phyloP scores from a whole-genome alignment of 2,888 invertebrate species.

The Clusia tigrina region DNA sequence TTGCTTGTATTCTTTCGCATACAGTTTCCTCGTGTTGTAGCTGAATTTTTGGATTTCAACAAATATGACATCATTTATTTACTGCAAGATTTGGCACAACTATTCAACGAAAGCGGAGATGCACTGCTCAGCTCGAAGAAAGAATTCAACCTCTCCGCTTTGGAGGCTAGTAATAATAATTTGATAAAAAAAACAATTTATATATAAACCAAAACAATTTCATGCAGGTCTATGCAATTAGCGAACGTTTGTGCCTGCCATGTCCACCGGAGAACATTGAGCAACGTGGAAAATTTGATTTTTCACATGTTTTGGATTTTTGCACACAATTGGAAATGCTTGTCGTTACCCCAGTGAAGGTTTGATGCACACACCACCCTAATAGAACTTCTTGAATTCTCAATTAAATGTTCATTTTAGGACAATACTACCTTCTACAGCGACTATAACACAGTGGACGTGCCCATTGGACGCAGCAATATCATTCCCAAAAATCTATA shows the following conservation, averaged over 20 bases:
- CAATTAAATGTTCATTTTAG: conserved; percentile 14
- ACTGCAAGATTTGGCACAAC: conserved; percentile 78
- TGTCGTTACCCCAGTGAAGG: conserved; percentile 60
- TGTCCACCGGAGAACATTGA: conserved; percentile 82
- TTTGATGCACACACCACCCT: conserved; percentile 26
- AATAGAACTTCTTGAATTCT: neutral
- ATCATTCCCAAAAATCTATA: conserved; percentile 80
- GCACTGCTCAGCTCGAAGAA: conserved; percentile 69
- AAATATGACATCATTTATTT: conserved; percentile 89
- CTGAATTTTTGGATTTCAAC: conserved; percentile 87
- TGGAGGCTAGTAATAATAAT: conserved; percentile 74
- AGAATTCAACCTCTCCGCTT: conserved; percentile 75
- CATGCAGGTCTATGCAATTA: conserved; percentile 84
- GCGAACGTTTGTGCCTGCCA: conserved; percentile 84
- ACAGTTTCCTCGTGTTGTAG: conserved; percentile 81
- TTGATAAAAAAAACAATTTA: neutral
- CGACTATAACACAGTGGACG: conserved; percentile 61
- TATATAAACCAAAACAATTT: neutral
- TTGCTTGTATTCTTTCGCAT: conserved; percentile 78
- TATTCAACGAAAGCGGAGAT: conserved; percentile 80
- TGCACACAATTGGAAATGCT: conserved; percentile 75
- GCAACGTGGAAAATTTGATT: conserved; percentile 82
- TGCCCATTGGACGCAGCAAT: conserved; percentile 80
- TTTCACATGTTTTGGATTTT: conserved; percentile 90
- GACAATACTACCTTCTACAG: conserved; percentile 45